Conservation (phyloP, 2,113 vertebrate species). For the Crotalus tigris region DNA sequence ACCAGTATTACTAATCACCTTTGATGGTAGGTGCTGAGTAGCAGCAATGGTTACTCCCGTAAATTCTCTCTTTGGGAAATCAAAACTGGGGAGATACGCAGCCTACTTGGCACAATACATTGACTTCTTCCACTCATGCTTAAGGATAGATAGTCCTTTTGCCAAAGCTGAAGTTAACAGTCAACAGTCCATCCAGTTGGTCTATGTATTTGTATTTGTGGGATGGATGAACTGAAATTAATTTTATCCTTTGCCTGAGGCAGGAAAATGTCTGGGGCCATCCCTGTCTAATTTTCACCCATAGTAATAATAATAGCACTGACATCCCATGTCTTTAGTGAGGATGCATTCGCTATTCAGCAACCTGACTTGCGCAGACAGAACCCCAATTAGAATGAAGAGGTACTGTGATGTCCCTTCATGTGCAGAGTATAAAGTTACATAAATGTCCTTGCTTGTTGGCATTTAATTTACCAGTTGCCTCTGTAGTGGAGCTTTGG, state of each 20-base stretch:
- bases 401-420: conserved; percentile 54
- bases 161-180: background rate
- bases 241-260: background rate
- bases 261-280: background rate
- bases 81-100: background rate
- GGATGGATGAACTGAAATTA: conserved; percentile 15
- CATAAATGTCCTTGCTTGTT: conserved; percentile 71
- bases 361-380: conserved; percentile 40
- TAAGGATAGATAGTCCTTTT: background rate
- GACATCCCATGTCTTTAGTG: conserved; percentile 25
- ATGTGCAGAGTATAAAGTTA: conserved; percentile 67
- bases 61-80: background rate
- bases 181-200: background rate
- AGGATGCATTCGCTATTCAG: conserved; percentile 37
- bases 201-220: background rate
- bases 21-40: background rate
- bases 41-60: background rate
- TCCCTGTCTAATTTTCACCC: conserved; percentile 45
- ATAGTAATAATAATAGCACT: conserved; percentile 22
- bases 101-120: background rate
- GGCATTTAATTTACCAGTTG: conserved; percentile 79
- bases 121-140: background rate
- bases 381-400: conserved; percentile 51
- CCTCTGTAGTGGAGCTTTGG: conserved; percentile 77
- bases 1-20: background rate